phyloP scores from a whole-genome alignment of 2,797 vertebrate genomes.

The Oceanodroma leucorhoa region DNA sequence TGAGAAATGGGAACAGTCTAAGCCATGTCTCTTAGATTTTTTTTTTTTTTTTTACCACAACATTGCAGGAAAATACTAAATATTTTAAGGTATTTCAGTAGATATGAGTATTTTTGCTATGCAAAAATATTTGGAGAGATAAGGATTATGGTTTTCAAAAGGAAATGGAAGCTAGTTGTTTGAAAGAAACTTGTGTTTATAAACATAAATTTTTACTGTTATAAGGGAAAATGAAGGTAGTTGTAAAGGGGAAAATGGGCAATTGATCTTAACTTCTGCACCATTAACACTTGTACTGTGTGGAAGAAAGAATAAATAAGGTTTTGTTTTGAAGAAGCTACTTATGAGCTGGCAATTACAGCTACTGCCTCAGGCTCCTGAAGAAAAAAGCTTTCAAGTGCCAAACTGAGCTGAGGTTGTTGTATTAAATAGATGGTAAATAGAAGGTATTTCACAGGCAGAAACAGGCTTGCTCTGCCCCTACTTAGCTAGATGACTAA shows the following conservation, averaged over 20 bases:
- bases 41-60: not conserved
- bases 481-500: not conserved
- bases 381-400: not conserved
- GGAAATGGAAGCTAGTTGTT: not conserved
- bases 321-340: constrained; percentile 1
- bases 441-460: not conserved
- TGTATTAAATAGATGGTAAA: not conserved
- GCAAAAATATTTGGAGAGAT: not conserved
- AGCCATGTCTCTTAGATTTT: not conserved
- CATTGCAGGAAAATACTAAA: not conserved
- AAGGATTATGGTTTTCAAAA: not conserved
- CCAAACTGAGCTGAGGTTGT: not conserved
- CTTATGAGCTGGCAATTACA: constrained; percentile 15
- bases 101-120: not conserved
- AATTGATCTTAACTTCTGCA: not conserved
- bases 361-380: constrained; percentile 12
- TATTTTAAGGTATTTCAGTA: not conserved
- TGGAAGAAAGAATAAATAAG: constrained; percentile 1
- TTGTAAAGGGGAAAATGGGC: not conserved
- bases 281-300: not conserved
- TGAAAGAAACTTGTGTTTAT: not conserved
- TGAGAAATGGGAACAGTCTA: not conserved
- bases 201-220: not conserved
- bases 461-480: not conserved
- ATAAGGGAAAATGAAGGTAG: not conserved